Evolutionary conservation across 2,888 invertebrate species (phyloP).

Genomic region (Sepioteuthis lessoniana): DNA sequence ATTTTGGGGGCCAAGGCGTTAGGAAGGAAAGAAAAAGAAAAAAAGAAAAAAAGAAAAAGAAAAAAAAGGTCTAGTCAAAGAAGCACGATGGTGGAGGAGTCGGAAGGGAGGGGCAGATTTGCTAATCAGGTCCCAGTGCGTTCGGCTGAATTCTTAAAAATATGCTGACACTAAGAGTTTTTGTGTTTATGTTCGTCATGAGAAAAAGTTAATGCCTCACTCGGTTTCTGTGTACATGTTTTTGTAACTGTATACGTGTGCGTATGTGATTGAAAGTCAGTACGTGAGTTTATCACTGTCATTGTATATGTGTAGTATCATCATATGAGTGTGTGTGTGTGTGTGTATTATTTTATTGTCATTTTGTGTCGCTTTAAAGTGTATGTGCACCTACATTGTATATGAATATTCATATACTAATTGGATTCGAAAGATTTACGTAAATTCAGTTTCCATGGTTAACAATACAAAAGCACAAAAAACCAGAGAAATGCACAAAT

Average conservation of each 20-base stretch:
- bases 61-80: not conserved
- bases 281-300: not conserved
- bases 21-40: not conserved
- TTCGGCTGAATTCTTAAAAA: constrained; percentile 33
- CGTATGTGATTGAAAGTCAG: not conserved
- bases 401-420: too few species aligned
- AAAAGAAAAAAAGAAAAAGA: not conserved
- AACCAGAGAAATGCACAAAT: too few species aligned
- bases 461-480: too few species aligned
- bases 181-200: not conserved
- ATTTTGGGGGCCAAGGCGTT: not conserved
- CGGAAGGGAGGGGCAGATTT: not conserved
- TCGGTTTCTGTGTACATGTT: not conserved
- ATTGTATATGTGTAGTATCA: not conserved
- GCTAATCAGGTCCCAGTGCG: not conserved
- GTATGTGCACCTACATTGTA: too few species aligned
- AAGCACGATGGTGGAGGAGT: not conserved
- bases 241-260: not conserved
- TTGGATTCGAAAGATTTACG: too few species aligned
- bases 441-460: too few species aligned
- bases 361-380: too few species aligned
- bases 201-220: not conserved
- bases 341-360: too few species aligned
- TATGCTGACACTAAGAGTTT: not conserved
- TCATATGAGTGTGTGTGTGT: too few species aligned